Evolutionary conservation across 2,113 vertebrate genomes (phyloP).

Genomic region (Galbula dea): DNA sequence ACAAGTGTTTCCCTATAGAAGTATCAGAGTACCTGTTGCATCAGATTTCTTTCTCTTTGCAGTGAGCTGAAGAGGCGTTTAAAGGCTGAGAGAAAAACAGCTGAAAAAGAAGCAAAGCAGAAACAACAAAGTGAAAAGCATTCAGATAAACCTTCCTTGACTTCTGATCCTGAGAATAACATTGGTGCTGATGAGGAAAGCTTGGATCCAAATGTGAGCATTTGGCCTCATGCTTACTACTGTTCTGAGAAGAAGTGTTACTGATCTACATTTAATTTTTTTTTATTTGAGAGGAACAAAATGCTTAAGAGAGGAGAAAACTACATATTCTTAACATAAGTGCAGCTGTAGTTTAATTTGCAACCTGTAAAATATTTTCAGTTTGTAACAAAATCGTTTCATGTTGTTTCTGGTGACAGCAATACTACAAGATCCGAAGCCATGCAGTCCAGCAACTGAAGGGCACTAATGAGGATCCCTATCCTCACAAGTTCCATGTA

Average conservation of each 20-base stretch:
- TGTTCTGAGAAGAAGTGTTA: not conserved
- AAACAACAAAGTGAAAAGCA: slow-evolving; percentile 81
- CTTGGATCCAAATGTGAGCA: slow-evolving; percentile 91
- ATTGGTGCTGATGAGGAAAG: slow-evolving; percentile 84
- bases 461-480: slow-evolving; percentile 86
- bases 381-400: not conserved
- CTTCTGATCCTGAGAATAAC: slow-evolving; percentile 50
- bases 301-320: not conserved
- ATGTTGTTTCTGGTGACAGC: slow-evolving; percentile 70
- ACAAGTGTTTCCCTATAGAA: not conserved
- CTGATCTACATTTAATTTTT: not conserved
- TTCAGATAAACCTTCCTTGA: not conserved
- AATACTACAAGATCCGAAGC: slow-evolving; percentile 97
- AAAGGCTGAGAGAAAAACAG: slow-evolving; percentile 91
- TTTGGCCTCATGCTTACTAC: not conserved
- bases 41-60: not conserved
- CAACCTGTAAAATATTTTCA: not conserved
- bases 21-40: not conserved
- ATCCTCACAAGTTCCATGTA: slow-evolving; percentile 94
- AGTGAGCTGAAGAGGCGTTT: slow-evolving; percentile 94
- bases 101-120: slow-evolving; percentile 89
- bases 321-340: not conserved
- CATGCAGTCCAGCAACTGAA: slow-evolving; percentile 90
- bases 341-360: not conserved
- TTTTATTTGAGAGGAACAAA: not conserved